Conservation (phyloP, 2,113 vertebrate species). For the Myrmecobius fasciatus region DNA sequence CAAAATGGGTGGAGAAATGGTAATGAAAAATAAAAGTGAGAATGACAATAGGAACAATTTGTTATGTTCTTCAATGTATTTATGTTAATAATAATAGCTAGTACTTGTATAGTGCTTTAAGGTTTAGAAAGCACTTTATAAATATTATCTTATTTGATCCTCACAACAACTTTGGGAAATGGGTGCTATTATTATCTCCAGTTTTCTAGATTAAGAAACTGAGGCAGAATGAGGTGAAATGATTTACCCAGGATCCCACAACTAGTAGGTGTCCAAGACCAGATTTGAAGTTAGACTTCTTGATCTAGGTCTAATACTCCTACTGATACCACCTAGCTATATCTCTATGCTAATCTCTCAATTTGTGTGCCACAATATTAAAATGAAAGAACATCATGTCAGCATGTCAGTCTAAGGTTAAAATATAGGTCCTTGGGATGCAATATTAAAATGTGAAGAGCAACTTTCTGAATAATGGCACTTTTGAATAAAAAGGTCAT, state of each 20-base stretch:
- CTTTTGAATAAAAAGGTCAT: constrained; percentile 20
- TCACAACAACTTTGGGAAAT: not conserved
- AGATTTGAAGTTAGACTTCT: not conserved
- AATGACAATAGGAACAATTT: not conserved
- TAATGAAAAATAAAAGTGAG: not conserved
- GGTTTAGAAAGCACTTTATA: not conserved
- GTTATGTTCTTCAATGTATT: not conserved
- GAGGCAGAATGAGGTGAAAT: not conserved
- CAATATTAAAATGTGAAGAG: not conserved
- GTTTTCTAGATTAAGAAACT: not conserved
- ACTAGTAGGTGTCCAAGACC: too few relatives aligned
- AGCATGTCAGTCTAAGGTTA: constrained; percentile 13
- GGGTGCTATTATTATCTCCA: not conserved
- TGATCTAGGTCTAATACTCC: not conserved
- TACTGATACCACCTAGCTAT: not conserved
- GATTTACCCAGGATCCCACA: not conserved
- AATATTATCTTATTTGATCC: not conserved
- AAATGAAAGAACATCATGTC: not conserved
- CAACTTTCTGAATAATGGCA: not conserved
- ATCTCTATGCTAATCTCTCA: not conserved
- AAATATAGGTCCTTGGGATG: not conserved
- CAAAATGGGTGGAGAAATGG: not conserved
- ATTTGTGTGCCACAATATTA: not conserved
- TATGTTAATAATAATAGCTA: not conserved
- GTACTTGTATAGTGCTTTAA: not conserved